Conservation (phyloP, 2,113 vertebrate species). For the Eonycteris spelaea region DNA sequence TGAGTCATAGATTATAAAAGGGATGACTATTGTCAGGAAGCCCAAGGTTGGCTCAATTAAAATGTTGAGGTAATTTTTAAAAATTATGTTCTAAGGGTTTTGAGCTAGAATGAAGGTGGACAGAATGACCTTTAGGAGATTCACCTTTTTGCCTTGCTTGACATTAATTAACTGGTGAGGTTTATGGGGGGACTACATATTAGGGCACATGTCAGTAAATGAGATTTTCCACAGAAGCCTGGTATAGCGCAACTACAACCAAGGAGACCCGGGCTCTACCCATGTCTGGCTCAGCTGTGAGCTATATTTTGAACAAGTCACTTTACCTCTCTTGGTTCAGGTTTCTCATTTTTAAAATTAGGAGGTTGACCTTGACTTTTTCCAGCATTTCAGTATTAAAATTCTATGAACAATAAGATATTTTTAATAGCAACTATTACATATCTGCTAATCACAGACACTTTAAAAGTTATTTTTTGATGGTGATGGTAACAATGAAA, state of each 20-base stretch:
- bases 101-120: neutral
- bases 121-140: neutral
- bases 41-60: neutral
- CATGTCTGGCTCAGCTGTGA: too few species aligned
- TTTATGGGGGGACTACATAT: too few species aligned
- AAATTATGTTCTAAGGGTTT: neutral
- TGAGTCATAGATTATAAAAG: neutral
- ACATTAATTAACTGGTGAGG: rapidly evolving
- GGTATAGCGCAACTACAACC: rapidly evolving
- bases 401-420: neutral
- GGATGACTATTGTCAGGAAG: neutral
- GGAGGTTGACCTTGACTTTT: neutral
- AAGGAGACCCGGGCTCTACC: neutral
- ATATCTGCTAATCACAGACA: neutral
- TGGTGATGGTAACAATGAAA: neutral
- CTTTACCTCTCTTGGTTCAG: neutral
- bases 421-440: neutral
- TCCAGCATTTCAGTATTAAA: neutral
- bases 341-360: neutral
- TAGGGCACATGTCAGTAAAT: rapidly evolving
- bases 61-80: neutral
- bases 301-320: neutral
- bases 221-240: rapidly evolving
- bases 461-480: neutral
- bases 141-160: neutral